Base-by-base conservation (phyloP, 2,888 invertebrate genomes). In the Cerastis leucographa region DNA sequence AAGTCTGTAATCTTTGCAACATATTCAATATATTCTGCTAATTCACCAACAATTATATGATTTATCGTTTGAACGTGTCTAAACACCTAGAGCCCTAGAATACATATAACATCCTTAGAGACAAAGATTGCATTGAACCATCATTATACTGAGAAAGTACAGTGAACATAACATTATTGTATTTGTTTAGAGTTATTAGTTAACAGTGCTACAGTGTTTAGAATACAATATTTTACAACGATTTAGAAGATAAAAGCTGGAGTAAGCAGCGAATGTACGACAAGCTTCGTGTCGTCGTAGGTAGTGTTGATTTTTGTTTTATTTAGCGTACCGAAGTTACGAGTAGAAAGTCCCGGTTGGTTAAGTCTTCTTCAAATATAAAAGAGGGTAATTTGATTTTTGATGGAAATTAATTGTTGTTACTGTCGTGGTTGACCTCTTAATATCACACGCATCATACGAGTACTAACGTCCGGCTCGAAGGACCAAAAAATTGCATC, bases 91-190 rank as follows among this genome's bases (percentile, higher is more conserved):
- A 90, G 80, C 90, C 91, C 93, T 93, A 90, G 89, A 89, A 89
- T 91, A 93, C 89, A 89, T 74, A 89, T 89, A 93, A 91, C 84
- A 93, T 93, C 94, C 93, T 93, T 89, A 89, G 95, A 95, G 96
- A 96, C 95, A 96, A 96, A 96, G 95, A 94, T 96, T 96, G 96
- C 96, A 96, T 96, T 96, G 96, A 96, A 96, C 93, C 96, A 94
- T 94, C 95, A 86, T 81, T 89, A 92, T 92, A 95, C 92, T 93
- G 93, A 95, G 92, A 94, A 91, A 94, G 91, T 94, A 94, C 92
- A 94, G 94, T 95, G 94, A 94, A 93, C 92, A 92, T 93, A 93
- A 93, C 91, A 92, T 93, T 93, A 93, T 93, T 92, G 89, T 92
- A 90, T 92, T 93, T 93, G 91, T 92, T 92, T 92, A 94, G 90